Evolutionary conservation across 2,888 invertebrate genomes (phyloP), one percentile per base, ranked within the genome.

Genomic region (Caenorhabditis virilis): DNA sequence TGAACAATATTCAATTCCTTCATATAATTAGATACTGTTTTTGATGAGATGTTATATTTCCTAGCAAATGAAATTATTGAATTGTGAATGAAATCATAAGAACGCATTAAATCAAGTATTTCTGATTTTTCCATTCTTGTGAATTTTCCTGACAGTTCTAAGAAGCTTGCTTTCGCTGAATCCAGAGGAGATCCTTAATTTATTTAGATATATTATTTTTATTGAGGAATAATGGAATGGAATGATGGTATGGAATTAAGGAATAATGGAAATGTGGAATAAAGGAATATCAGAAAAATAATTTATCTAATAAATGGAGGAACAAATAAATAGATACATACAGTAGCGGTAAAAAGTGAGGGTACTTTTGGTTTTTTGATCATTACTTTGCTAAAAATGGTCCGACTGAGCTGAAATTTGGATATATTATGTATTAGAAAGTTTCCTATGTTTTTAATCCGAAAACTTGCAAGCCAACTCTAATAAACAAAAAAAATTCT

Each of bases 311-410:
- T 49, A 38, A 60, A 43, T 60, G 61, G 61, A 60, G 30, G 68
- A 68, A 68, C 61, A 60, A 67, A 60, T 60, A 63, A 60, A 67
- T 38, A 68, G 66, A 68, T 63, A 67, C 41, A 60, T 57, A 68
- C 63, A n/a, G n/a, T n/a, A n/a, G n/a, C n/a, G n/a, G n/a, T n/a
- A n/a, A n/a, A n/a, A n/a, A n/a, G n/a, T n/a, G n/a, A n/a, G n/a
- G n/a, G n/a, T n/a, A n/a, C n/a, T n/a, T n/a, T n/a, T n/a, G n/a
- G n/a, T n/a, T n/a, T n/a, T n/a, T n/a, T n/a, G n/a, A n/a, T n/a
- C n/a, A n/a, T n/a, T n/a, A n/a, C n/a, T n/a, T n/a, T n/a, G n/a
- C n/a, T n/a, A n/a, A n/a, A n/a, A n/a, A n/a, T n/a, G n/a, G n/a
- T n/a, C n/a, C n/a, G n/a, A n/a, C n/a, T n/a, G n/a, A n/a, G n/a